These are phyloP conservation scores for Sabatieria punctata DNA, from an alignment of 2,888 invertebrate species.

Conservation along the genomic window DNA sequence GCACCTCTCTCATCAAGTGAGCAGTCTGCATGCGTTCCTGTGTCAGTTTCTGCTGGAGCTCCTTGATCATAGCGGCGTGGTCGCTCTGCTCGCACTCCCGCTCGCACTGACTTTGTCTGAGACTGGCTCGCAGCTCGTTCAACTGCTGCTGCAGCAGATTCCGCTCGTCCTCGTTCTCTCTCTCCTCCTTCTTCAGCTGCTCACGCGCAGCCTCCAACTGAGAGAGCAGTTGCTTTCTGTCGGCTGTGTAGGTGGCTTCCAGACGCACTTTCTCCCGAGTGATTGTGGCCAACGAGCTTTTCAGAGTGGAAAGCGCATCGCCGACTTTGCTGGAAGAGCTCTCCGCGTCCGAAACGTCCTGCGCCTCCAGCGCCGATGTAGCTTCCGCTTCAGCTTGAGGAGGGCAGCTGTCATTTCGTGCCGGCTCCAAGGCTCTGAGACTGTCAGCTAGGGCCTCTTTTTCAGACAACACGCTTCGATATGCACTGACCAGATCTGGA, in stretches of 20 bases:
- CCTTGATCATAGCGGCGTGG: slow-evolving; percentile 57
- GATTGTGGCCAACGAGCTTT: neutral
- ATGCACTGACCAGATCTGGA: too few relatives aligned
- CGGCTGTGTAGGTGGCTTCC: neutral
- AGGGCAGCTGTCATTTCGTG: too few relatives aligned
- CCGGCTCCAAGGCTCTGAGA: too few relatives aligned
- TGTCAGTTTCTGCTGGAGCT: slow-evolving; percentile 55
- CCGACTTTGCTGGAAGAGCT: too few relatives aligned
- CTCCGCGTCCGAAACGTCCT: too few relatives aligned
- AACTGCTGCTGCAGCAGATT: slow-evolving; percentile 39
- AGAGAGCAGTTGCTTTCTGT: neutral
- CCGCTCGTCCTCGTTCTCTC: neutral
- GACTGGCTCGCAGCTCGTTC: slow-evolving; percentile 51
- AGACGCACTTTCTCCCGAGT: neutral
- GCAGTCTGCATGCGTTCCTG: slow-evolving; percentile 57
- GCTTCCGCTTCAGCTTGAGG: too few relatives aligned
- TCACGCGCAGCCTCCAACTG: neutral
- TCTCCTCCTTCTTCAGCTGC: neutral
- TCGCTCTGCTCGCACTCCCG: slow-evolving; percentile 61
- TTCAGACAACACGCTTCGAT: too few relatives aligned
- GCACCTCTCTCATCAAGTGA: slow-evolving; percentile 48
- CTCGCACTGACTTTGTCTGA: slow-evolving; percentile 59
- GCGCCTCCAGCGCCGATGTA: too few relatives aligned
- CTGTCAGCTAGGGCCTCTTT: too few relatives aligned
- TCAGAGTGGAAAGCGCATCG: too few relatives aligned